Percentiles rank a stretch among this genome's conserved stretches.
These are phyloP conservation scores for Aphaenogaster rudis DNA, from an alignment of 1,140 invertebrate species.

Conservation along the genomic window DNA sequence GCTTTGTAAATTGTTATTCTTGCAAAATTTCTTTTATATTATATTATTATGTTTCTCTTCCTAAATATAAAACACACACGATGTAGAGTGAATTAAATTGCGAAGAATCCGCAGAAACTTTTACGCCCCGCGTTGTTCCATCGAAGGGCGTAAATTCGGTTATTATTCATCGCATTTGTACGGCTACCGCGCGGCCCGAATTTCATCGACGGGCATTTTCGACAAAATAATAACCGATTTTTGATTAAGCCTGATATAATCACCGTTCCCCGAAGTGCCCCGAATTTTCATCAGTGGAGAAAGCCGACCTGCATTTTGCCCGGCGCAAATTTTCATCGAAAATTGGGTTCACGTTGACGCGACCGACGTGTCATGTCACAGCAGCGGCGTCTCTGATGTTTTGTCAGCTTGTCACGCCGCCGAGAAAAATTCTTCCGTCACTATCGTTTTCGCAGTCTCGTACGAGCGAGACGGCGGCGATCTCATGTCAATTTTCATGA, in stretches of 20 bases:
- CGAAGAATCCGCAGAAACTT: neutral
- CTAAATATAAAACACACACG: neutral
- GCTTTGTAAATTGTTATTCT: neutral
- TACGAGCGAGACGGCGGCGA: slow-evolving; percentile 3
- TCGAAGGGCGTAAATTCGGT: slow-evolving; percentile 28
- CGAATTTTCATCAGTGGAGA: slow-evolving; percentile 24
- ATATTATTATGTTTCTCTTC: neutral
- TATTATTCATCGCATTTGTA: slow-evolving; percentile 30
- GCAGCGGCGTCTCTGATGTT: slow-evolving; percentile 36
- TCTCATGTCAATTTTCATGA: slow-evolving; percentile 43
- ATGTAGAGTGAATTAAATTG: neutral
- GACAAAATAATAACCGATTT: slow-evolving; percentile 56
- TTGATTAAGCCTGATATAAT: slow-evolving; percentile 50
- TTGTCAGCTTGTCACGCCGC: slow-evolving; percentile 43
- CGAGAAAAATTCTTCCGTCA: slow-evolving; percentile 56
- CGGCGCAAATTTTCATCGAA: slow-evolving; percentile 43
- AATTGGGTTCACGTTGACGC: slow-evolving; percentile 47
- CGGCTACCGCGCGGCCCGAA: neutral
- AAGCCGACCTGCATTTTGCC: neutral
- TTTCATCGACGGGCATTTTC: slow-evolving; percentile 32
- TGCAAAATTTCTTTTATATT: neutral
- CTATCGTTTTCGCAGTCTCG: slow-evolving; percentile 37
- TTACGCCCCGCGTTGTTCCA: neutral
- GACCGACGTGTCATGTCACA: slow-evolving; percentile 29
- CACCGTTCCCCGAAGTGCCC: neutral